phyloP scores from a whole-genome alignment of 2,113 vertebrate species.

The Poeciliopsis occidentalis region DNA sequence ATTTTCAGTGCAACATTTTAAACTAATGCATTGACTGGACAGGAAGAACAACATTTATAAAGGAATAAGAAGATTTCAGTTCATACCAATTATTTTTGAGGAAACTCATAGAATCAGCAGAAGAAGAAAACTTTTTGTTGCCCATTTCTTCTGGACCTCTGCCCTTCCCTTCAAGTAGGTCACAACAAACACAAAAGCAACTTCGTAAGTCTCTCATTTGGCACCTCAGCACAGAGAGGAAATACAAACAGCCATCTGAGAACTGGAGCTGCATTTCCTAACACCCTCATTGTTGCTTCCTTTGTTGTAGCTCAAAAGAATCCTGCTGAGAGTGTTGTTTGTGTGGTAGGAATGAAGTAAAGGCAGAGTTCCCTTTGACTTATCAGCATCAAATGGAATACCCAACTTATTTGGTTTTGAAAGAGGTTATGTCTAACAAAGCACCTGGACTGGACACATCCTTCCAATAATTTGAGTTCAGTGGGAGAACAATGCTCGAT shows the following conservation, averaged over 20 bases:
- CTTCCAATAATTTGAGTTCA: conserved; percentile 8
- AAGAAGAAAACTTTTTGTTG: conserved; percentile 38
- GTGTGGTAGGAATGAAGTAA: conserved; percentile 42
- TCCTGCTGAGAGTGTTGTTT: conserved; percentile 47
- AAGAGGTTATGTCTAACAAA: conserved; percentile 18
- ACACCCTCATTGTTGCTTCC: conserved; percentile 47
- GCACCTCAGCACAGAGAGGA: conserved; percentile 51
- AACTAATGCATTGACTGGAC: conserved; percentile 38
- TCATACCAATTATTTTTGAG: conserved; percentile 54
- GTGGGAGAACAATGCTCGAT: neutral
- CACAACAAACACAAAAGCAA: conserved; percentile 63
- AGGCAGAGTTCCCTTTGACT: conserved; percentile 22
- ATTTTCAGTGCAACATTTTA: conserved; percentile 7
- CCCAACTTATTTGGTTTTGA: conserved; percentile 30
- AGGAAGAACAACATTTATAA: conserved; percentile 48
- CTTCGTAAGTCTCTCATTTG: conserved; percentile 71
- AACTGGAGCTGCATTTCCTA: conserved; percentile 51
- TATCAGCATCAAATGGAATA: conserved; percentile 2
- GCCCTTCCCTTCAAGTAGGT: conserved; percentile 71
- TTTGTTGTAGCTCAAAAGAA: conserved; percentile 51
- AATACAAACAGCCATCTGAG: conserved; percentile 67
- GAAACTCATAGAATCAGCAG: conserved; percentile 42
- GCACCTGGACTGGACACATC: neutral
- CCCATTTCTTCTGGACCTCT: conserved; percentile 61
- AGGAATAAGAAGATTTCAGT: conserved; percentile 51